Base-by-base conservation (phyloP, 1,140 invertebrate genomes). In the Aphelinus atriplicis region DNA sequence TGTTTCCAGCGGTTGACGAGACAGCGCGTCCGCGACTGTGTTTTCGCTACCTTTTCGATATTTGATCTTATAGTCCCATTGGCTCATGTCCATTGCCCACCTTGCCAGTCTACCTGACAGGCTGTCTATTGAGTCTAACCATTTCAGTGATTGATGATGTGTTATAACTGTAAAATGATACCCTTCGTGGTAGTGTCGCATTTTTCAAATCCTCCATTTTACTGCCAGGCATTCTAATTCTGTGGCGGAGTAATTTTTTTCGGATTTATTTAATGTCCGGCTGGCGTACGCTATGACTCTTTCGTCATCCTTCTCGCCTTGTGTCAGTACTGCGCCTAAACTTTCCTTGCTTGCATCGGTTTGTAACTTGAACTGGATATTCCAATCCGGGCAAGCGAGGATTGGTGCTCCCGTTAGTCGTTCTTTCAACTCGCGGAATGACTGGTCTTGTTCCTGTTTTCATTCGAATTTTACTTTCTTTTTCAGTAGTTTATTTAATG, bases 91-190 rank as follows among this genome's bases (percentile, higher is more conserved):
- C 7, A 80, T 63, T 3, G 85, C 81, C 89, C 89, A 91, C 64
- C 88, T 76, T 0, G 85, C 86, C 10, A 88, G 64, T 7, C 82
- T 71, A 7, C 85, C 84, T 0, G 77, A 83, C 0, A 85, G 82
- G 7, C 84, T 84, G 78, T 88, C 89, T 0, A 88, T 76, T 1
- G 78, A 80, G 64, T 84, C 81, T 1, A 91, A 78, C 88, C 88
- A 91, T 63, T 79, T 81, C 7, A 91, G 78, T 0, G 88, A 79
- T 78, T 88, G 87, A 73, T 91, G 89, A 76, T 91, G 89, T 1
- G 87, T 89, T 53, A 82, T 64, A 2, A 90, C 80, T 0, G 63
- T 83, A 68, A 90, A 83, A 75, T 64, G 69, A 7, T 56, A 77
- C 7, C 85, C 86, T 64, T 87, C 84, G 10, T 86, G 76, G 64